Evolutionary conservation across 2,797 vertebrate species (phyloP), one percentile per base, ranked within the genome.

Genomic region (Gymnocypris eckloni): DNA sequence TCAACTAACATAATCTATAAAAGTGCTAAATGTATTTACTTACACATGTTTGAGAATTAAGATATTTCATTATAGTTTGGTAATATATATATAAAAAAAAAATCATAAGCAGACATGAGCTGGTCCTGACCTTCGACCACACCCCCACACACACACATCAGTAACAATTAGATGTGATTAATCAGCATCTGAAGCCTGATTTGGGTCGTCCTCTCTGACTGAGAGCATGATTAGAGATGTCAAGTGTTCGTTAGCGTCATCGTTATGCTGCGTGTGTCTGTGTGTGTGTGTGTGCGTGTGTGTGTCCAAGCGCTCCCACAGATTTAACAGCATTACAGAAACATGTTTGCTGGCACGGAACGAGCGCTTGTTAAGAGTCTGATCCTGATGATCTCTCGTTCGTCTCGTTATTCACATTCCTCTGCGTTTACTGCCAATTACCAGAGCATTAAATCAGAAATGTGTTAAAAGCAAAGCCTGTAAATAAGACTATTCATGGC

Each of bases 321-420:
- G 87, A 93, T 93, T 93, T 92, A 69, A 86, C 78, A 75, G 85
- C 90, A 92, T 94, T 85, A 83, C 88, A 88, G 93, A 92, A 93
- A 79, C 66, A 64, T 86, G 90, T 66, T 88, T 90, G 89, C 85
- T 86, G 90, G 86, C 43, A 88, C 79, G 86, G 89, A 94, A 92
- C 76, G 67, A 45, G 84, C 86, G 82, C 85, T 45, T 72, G 75
- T 86, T 77, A 73, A 59, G 43, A 20, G 52, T 79, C 79, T 77
- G 56, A 33, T 28, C 64, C 39, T 76, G 43, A 82, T 61, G 25
- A n/a, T 76, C 56, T 59, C 72, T 75, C 45, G 4, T 45, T 45
- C 72, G 6, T 50, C 75, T n/a, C 22, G 6, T 78, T 59, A 43
- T 45, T 45, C 11, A 22, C 69, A 45, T 45, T 45, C 41, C 70